Base-by-base conservation (phyloP, 2,888 invertebrate genomes). In the Amphipoea oculea region DNA sequence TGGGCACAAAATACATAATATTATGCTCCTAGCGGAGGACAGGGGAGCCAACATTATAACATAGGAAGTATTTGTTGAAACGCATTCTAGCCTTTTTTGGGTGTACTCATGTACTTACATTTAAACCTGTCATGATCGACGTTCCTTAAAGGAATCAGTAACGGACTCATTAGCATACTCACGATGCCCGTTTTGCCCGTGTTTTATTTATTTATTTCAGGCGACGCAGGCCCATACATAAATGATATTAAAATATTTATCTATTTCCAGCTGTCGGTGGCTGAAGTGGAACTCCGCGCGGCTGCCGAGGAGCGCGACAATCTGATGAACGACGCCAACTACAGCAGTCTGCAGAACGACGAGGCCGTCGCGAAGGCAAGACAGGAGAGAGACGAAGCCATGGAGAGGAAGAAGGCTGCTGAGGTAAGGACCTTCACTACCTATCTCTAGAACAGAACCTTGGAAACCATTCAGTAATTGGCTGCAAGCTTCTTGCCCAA, bases 301-400 rank as follows among this genome's bases (percentile, higher is more conserved):
- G 98, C 98, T 0, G 97, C 98, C 23, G 99, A 99, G 90, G 99
- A 99, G 91, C 96, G 99, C 0, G 99, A 99, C 94, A 98, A 98
- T 78, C 98, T 99, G 4, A 97, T 99, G 45, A 97, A 98, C 84
- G 98, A 98, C 92, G 98, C 98, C 65, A 98, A 98, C 89, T 98
- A 98, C 92, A 97, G 97, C 86, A 98, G 98, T 84, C 95, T 98
- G 48, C 98, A 98, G 89, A 98, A 98, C 93, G 99, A 99, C 92
- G 98, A 99, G 90, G 97, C 98, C 2, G 98, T 99, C 76, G 97
- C 98, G 3, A 89, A 89, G 79, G 73, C 98, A 98, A 92, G 99
- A 99, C 63, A 98, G 87, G 98, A 99, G 91, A 97, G 99, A 42
- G 99, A 99, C 94, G 98, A 98, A 83, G 99, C 99, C 66, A 95